A percentile compares a stretch with the other conserved stretches of the same genome.
Evolutionary conservation across 2,797 vertebrate genomes (phyloP).

Genomic region (Gymnoscopelus braueri): DNA sequence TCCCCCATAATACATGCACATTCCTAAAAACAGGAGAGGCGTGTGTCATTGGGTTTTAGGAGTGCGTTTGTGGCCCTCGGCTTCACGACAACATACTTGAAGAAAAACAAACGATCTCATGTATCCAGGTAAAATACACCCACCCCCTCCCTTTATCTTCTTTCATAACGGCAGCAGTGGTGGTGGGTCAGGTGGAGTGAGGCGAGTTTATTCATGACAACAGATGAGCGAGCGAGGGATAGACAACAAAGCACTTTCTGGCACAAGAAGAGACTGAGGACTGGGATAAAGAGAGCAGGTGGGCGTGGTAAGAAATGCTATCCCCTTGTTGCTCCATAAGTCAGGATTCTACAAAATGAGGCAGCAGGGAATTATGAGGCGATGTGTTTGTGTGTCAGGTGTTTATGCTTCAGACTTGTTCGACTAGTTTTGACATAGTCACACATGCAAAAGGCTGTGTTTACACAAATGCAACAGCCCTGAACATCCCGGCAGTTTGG

Average conservation of each 20-base stretch:
- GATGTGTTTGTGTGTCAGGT: background rate
- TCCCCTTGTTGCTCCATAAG: background rate
- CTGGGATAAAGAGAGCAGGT: background rate
- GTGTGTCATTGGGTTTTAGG: background rate
- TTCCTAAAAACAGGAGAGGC: background rate
- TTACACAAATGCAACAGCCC: constrained; percentile 29
- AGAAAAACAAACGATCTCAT: constrained; percentile 8
- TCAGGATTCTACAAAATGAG: background rate
- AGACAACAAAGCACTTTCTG: background rate
- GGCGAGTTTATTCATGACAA: constrained; percentile 19
- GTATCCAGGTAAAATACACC: constrained; percentile 30
- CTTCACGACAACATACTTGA: background rate
- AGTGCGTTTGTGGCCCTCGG: background rate
- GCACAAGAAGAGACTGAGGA: background rate
- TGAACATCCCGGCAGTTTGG: constrained; percentile 9
- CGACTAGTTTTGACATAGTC: constrained; percentile 49
- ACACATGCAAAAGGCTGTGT: background rate
- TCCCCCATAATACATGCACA: background rate
- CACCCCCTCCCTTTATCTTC: constrained; percentile 5
- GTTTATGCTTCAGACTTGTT: constrained; percentile 29
- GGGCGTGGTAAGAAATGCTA: constrained; percentile 16
- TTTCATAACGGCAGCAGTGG: constrained; percentile 9
- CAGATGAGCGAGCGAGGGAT: background rate
- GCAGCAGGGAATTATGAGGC: background rate
- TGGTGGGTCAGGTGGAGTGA: constrained; percentile 6